Percentiles rank a stretch among this genome's conserved stretches.
Evolutionary conservation across 1,140 invertebrate genomes (phyloP).

Genomic region (Drosophila chauvacae): DNA sequence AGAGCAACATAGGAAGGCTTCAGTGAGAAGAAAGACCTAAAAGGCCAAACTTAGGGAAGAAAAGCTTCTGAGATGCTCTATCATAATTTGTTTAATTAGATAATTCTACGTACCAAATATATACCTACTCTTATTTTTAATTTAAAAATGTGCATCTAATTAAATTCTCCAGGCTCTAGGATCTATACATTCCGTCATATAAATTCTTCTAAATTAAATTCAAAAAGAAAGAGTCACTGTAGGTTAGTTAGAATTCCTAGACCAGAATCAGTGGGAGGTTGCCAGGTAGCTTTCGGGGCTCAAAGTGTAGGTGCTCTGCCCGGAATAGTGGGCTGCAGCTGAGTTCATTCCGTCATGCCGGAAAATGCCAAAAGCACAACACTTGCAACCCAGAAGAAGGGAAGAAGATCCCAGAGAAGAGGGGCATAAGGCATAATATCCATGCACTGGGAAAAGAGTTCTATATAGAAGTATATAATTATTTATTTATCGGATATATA

Average conservation of each 20-base stretch:
- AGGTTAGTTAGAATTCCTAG: not conserved
- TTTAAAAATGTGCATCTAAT: not conserved
- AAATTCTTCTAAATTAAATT: not conserved
- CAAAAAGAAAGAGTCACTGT: slow-evolving; percentile 9
- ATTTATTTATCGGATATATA: too few species aligned
- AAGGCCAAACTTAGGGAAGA: not conserved
- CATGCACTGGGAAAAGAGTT: not conserved
- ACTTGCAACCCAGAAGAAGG: slow-evolving; percentile 47
- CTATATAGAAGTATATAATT: not conserved
- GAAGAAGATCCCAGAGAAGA: not conserved
- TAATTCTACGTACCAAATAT: too few species aligned
- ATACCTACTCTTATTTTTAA: too few species aligned
- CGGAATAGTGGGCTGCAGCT: slow-evolving; percentile 35
- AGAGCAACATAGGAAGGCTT: slow-evolving; percentile 20
- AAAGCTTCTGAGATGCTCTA: slow-evolving; percentile 7
- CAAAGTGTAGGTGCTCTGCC: slow-evolving; percentile 71
- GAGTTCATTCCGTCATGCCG: slow-evolving; percentile 63
- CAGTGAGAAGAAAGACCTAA: slow-evolving; percentile 19
- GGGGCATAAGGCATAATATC: not conserved
- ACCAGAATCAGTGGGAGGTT: slow-evolving; percentile 58
- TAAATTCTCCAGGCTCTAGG: not conserved
- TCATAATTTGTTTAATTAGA: slow-evolving; percentile 3
- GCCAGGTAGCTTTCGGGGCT: slow-evolving; percentile 67
- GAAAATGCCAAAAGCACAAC: slow-evolving; percentile 65
- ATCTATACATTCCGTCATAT: not conserved